Evolutionary conservation across 2,113 vertebrate species (phyloP).

Genomic region (Thymallus thymallus): DNA sequence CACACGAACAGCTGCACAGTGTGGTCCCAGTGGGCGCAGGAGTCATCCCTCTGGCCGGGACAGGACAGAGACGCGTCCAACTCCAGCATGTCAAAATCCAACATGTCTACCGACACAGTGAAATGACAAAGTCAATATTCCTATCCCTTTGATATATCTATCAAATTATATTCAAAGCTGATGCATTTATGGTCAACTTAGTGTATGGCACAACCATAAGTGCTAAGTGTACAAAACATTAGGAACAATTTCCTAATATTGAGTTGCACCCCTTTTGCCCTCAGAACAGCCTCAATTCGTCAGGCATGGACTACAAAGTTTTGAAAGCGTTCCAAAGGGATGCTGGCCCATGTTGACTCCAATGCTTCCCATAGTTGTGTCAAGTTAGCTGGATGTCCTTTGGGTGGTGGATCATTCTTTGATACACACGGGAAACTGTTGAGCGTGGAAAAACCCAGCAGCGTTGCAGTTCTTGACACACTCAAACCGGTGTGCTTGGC

Average conservation of each 20-base stretch:
- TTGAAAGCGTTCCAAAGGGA: no score
- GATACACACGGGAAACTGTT: no score
- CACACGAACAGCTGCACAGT: constrained; percentile 76
- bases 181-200: neutral
- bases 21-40: constrained; percentile 78
- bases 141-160: neutral
- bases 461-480: no score
- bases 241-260: neutral
- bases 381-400: no score
- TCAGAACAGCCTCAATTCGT: no score
- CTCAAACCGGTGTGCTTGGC: no score
- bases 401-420: no score
- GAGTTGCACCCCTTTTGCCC: no score
- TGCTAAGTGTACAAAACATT: neutral
- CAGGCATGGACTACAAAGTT: no score
- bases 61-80: constrained; percentile 75
- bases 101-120: constrained; percentile 45
- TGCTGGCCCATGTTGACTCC: no score
- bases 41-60: constrained; percentile 67
- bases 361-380: neutral
- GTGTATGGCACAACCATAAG: neutral
- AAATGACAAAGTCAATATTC: neutral
- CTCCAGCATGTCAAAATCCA: constrained; percentile 60
- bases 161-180: neutral
- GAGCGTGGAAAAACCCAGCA: no score